Evolutionary conservation across 2,797 vertebrate species (phyloP).

Genomic region (Xenopus petersii): DNA sequence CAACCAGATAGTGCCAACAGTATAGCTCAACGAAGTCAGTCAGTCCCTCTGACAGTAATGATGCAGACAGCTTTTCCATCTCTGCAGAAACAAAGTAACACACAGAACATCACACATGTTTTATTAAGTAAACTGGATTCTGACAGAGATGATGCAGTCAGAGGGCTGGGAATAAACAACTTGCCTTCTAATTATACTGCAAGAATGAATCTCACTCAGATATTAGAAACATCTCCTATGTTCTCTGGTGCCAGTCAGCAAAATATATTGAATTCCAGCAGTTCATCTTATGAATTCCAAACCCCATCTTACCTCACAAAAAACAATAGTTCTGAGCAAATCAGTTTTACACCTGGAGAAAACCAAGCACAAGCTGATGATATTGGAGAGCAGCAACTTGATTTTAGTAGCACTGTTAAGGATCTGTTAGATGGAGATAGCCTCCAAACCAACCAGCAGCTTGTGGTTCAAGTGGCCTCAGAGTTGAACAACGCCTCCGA

Average conservation of each 20-base stretch:
- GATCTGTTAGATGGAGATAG: constrained; percentile 79
- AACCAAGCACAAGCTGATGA: constrained; percentile 80
- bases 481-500: constrained; percentile 75
- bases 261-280: constrained; percentile 77
- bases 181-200: constrained; percentile 90
- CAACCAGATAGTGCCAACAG: constrained; percentile 77
- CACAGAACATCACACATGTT: constrained; percentile 84
- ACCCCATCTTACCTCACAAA: constrained; percentile 87
- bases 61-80: constrained; percentile 90
- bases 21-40: constrained; percentile 93
- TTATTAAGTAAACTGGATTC: constrained; percentile 91
- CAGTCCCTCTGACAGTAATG: constrained; percentile 93
- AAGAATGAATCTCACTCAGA: constrained; percentile 97
- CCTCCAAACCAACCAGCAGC: constrained; percentile 76
- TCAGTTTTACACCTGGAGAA: constrained; percentile 77
- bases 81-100: constrained; percentile 75
- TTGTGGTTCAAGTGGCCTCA: constrained; percentile 81
- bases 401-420: constrained; percentile 86
- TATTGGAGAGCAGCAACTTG: constrained; percentile 81
- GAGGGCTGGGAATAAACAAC: constrained; percentile 88
- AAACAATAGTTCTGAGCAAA: constrained; percentile 79
- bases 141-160: constrained; percentile 78
- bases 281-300: constrained; percentile 83
- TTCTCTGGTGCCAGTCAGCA: constrained; percentile 79
- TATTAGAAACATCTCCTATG: constrained; percentile 83